Base-by-base conservation (phyloP, 2,888 invertebrate genomes). In the Dascillus cervinus region DNA sequence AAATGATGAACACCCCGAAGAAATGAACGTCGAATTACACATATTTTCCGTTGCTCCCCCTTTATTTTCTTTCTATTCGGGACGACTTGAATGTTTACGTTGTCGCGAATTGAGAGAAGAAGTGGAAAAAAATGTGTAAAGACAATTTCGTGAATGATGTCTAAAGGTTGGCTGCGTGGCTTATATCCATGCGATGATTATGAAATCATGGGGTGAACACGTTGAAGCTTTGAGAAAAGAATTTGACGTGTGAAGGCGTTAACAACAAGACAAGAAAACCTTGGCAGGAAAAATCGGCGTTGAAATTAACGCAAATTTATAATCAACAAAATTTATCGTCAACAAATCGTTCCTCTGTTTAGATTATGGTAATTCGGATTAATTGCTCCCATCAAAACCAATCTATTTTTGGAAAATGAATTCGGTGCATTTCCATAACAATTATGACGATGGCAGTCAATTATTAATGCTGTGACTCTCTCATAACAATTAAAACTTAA, bases 61-160 rank as follows among this genome's bases (percentile, higher is more conserved):
- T 54, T 50, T 58, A 58, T 60, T 60, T 58, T 58, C 57, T 55
- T 60, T 60, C 55, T 57, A 58, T 58, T 59, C 50, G 51, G 42
- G 51, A 51, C 48, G 51, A 39, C 52, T n/a, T 49, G 53, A 56
- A 56, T 58, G 55, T 58, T 58, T 56, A 52, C 52, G 35, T 46
- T 51, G 41, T 34, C 26, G 26, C 13, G 13, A 22, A n/a, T n/a
- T 29, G 28, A 23, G 35, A 39, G 43, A 40, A 44, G 45, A 37
- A 36, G 37, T 32, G 38, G 29, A 41, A 39, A 23, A 20, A 33
- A 23, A 14, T 11, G 26, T 21, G 49, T 42, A 47, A 49, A 50
- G 51, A 57, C 55, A 56, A 57, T 53, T 58, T 51, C 46, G 46
- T 49, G 53, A 54, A 47, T 50, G 52, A 51, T 54, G 51, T 49